Base-by-base conservation (phyloP, 2,113 vertebrate genomes). In the Oreochromis tanganicae region DNA sequence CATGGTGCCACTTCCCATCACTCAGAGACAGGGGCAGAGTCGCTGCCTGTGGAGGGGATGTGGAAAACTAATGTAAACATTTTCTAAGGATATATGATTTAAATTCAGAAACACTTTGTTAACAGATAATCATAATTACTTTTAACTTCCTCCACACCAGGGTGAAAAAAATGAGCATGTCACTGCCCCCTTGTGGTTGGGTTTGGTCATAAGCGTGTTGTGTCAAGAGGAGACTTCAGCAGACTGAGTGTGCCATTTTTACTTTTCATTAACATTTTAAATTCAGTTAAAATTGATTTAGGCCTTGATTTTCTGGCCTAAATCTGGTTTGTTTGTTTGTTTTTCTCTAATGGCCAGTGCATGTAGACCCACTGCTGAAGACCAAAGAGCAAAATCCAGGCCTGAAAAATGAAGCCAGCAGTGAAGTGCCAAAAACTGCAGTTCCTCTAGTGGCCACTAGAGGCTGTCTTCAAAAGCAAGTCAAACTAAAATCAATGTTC, bases 1-100 rank as follows among this genome's bases (percentile, higher is more conserved):
- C 75, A 19, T 97, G 97, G 85, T 97, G 97, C 97, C 97, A 97
- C 88, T 96, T 96, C 16, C 94, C 97, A 50, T 97, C 97, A n/a
- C 91, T 93, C 85, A 97, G 85, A 3, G 96, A 94, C 84, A 97
- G 81, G 2, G 97, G 96, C 34, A 97, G 81, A 6, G 95, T 90
- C 63, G 94, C 95, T 2, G 96, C 95, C 97, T 97, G 89, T 4
- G 41, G 21, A 63, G 7, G 17, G 24, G 46, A 84, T 19, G 34
- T 38, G 73, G 10, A 86, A 52, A 16, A 78, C 4, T n/a, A 9
- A 50, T 38, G 12, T 16, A 50, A 80, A 57, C 6, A 29, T 36
- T n/a, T 34, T 2, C 38, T n/a, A 14, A 19, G 2, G 14, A 48
- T 6, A 56, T 41, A 17, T 16, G 12, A 12, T 75, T 73, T 17